Conservation (phyloP, 23 tunicate genomes). For the Trididemnum clinides region DNA sequence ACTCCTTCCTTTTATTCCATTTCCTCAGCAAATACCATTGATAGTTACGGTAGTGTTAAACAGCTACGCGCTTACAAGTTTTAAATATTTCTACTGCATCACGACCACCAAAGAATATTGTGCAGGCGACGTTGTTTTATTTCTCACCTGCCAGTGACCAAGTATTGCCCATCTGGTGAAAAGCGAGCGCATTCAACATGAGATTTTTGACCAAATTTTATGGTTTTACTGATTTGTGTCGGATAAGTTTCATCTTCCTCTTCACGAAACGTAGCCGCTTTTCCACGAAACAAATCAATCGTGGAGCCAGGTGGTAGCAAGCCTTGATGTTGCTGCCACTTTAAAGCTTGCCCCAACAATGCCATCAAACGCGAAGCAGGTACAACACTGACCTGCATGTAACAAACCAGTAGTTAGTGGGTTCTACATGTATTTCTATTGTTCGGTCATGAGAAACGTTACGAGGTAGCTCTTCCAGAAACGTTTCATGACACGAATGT, state of each 20-base stretch:
- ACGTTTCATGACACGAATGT: too few species aligned
- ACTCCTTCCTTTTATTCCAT: too few species aligned
- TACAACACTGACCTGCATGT: slow-evolving; percentile 80
- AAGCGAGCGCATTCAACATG: slow-evolving; percentile 96
- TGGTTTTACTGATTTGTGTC: slow-evolving; percentile 89
- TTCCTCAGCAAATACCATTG: too few species aligned
- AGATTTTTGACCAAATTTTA: slow-evolving; percentile 86
- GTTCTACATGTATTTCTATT: too few species aligned
- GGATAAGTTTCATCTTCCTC: slow-evolving; percentile 94
- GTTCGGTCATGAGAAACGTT: too few species aligned
- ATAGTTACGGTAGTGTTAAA: too few species aligned
- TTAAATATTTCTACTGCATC: too few species aligned
- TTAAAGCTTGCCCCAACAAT: slow-evolving; percentile 87
- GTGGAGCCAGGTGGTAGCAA: slow-evolving; percentile 90
- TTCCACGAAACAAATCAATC: slow-evolving; percentile 96
- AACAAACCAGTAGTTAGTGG: too few species aligned
- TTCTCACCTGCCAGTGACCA: slow-evolving; percentile 94
- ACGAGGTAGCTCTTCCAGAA: too few species aligned
- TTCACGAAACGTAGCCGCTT: slow-evolving; percentile 81
- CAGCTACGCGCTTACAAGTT: too few species aligned
- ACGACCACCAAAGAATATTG: too few species aligned
- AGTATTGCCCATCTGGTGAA: slow-evolving; percentile 96
- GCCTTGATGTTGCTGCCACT: slow-evolving; percentile 99
- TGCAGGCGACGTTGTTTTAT: too few species aligned
- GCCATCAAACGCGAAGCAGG: slow-evolving; percentile 97